Base-by-base conservation (phyloP, 2,888 invertebrate genomes). In the Micoletzkya japonica region DNA sequence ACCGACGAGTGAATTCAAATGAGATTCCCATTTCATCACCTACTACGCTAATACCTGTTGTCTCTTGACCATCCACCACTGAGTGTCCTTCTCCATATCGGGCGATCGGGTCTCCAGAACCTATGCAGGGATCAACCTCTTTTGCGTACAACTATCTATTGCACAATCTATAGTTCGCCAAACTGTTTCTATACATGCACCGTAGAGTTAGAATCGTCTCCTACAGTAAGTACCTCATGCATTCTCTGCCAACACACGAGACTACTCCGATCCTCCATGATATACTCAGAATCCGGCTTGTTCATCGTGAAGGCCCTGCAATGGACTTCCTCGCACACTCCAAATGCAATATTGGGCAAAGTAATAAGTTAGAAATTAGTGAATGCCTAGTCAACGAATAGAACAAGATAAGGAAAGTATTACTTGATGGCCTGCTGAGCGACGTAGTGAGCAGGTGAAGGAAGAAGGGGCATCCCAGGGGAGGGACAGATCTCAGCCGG, bases 371-470 rank as follows among this genome's bases (percentile, higher is more conserved):
- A 20, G 54, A 24, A 26, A 17, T n/a, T 7, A 54, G 26, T 20
- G 17, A 54, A 24, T 14, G 10, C 26, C 26, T 20, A 44, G 44
- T 44, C 10, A 44, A 44, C 20, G 44, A 44, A 44, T 14, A 44
- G 10, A 44, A 44, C 44, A 14, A 20, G 20, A 14, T 44, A 44
- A 44, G 44, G 44, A 36, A 57, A 58, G 17, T 44, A 76, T 70
- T 36, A 82, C 81, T 80, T 81, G 14, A 74, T 72, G 0, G 82
- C 81, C 56, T 80, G 73, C 28, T 76, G 70, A 1, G 79, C 82
- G 0, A 82, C 80, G 63, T 72, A 81, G 72, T 84, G 84, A 10
- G 78, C 79, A 7, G 84, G 82, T n/a, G 79, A 78, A 3, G 76
- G 74, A n/a, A 80, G 58, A 1, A 72, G 59, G n/a, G 74, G 64